Percentiles rank a stretch among this genome's conserved stretches.
phyloP scores from a whole-genome alignment of 2,888 invertebrate species.

The Nomada hirtipes region DNA sequence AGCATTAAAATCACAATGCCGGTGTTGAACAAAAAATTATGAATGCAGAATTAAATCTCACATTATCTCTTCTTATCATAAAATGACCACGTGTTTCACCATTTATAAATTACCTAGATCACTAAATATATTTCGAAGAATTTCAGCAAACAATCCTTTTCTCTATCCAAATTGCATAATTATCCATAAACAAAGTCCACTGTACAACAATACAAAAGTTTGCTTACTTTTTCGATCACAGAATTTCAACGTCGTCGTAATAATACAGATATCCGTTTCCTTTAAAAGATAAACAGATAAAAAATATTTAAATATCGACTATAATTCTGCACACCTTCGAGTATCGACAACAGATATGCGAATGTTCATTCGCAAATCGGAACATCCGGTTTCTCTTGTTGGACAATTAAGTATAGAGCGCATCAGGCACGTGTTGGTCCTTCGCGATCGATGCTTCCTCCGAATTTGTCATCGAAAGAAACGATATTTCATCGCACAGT shows the following conservation, averaged over 20 bases:
- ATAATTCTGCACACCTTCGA: background rate
- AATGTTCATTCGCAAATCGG: constrained; percentile 11
- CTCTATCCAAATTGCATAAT: no score
- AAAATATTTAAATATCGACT: background rate
- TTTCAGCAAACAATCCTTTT: no score
- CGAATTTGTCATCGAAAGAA: background rate
- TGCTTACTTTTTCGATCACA: background rate
- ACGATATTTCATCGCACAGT: background rate
- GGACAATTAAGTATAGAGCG: constrained; percentile 39
- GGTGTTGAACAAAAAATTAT: no score
- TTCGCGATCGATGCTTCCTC: constrained; percentile 38
- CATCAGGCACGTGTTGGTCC: constrained; percentile 60
- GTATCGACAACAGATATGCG: constrained; percentile 16
- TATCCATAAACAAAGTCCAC: no score
- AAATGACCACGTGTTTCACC: no score
- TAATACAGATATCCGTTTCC: constrained; percentile 5
- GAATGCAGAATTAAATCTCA: no score
- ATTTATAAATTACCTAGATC: no score
- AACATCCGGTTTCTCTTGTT: constrained; percentile 4
- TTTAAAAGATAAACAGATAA: background rate
- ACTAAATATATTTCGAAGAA: no score
- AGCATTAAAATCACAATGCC: no score
- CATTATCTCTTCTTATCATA: no score
- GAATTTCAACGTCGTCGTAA: background rate
- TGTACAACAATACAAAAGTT: no score